Base-by-base conservation (phyloP, 2,113 vertebrate genomes). In the Conger conger region DNA sequence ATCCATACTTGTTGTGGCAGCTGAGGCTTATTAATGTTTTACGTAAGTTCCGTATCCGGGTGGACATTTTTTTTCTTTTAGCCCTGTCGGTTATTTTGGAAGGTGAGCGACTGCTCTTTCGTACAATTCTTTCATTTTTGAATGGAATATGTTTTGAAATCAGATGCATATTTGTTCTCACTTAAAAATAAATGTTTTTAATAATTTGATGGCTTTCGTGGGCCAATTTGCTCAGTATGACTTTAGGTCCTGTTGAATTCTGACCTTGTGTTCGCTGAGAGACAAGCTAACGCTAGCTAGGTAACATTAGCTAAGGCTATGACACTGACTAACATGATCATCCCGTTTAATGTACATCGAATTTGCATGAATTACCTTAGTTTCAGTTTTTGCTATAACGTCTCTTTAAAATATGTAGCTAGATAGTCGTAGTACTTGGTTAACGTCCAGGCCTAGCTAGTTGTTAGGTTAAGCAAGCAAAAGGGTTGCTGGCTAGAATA, bases 21-120 rank as follows among this genome's bases (percentile, higher is more conserved):
- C n/a, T 13, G 57, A 20, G 4, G 57, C 27, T 33, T 73, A 33
- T n/a, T 73, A 9, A n/a, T 30, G 1, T 13, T 37, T 35, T 78
- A 23, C 76, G 33, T 78, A 78, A 38, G 4, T 78, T 78, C 76
- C 76, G 76, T 30, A 36, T 78, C 76, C 76, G 76, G 76, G 38
- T 35, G 76, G 76, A 36, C 76, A 78, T 78, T 78, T 18, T 30
- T 30, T 5, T 78, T 76, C 17, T 78, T 78, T 23, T 37, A 78
- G 18, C 20, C 37, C 35, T 4, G 76, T n/a, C 11, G 35, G 35
- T 37, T 36, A 36, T 13, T 76, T 76, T 1, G 76, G 17, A n/a
- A 50, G 45, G 79, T 50, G 79, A 30, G n/a, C 15, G 9, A 33
- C 18, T 4, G 13, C 76, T 38, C 37, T 78, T 17, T 76, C 35